Conservation (phyloP, 2,797 vertebrate species). For the Chloroceryle amazona region DNA sequence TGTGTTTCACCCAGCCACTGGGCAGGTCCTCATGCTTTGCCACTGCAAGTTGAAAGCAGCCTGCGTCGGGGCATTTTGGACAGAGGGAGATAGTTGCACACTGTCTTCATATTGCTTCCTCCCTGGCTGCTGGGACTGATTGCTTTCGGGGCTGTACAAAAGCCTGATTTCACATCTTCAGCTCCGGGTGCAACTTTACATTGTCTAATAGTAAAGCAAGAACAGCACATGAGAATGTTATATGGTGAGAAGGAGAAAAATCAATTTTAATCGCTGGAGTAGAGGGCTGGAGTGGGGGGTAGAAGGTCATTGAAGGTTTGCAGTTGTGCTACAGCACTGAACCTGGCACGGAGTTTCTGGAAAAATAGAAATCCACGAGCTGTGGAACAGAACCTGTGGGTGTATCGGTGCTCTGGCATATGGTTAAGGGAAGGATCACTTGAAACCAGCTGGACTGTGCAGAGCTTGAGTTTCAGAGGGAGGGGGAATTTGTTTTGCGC, state of each 20-base stretch:
- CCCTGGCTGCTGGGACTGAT: background rate
- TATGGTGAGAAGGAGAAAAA: background rate
- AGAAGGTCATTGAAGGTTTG: slow-evolving; percentile 15
- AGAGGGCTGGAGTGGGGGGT: background rate
- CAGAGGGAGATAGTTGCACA: background rate
- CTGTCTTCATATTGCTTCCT: background rate
- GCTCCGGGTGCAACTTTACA: background rate
- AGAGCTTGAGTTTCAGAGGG: background rate
- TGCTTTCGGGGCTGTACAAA: background rate
- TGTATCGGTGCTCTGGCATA: background rate
- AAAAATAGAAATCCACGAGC: background rate
- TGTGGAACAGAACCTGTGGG: background rate
- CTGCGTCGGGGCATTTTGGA: background rate
- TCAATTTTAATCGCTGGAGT: background rate
- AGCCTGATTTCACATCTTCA: slow-evolving; percentile 7
- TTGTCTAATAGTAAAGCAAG: background rate
- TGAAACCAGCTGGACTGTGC: background rate
- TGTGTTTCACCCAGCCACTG: background rate
- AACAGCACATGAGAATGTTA: background rate
- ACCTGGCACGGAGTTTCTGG: background rate
- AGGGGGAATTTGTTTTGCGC: background rate
- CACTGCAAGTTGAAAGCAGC: background rate
- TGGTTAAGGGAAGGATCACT: background rate
- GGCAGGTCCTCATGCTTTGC: background rate
- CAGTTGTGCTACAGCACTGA: background rate